Conservation (phyloP, 2,113 vertebrate species). For the Spermophilus dauricus region DNA sequence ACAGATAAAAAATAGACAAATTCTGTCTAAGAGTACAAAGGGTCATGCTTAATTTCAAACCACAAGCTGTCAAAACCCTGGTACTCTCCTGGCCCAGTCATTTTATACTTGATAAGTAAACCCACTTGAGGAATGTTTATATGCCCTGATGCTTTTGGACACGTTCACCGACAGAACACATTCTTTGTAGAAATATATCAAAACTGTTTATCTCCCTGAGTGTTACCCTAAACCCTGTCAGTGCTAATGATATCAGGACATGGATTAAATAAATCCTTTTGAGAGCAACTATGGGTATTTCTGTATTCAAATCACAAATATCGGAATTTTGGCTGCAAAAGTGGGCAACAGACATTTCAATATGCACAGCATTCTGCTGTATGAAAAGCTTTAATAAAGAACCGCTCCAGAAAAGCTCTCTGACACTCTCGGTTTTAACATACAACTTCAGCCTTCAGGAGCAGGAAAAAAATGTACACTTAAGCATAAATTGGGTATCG, state of each 20-base stretch:
- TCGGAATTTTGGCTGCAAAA: conserved; percentile 60
- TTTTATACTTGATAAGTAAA: conserved; percentile 85
- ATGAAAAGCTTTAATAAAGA: conserved; percentile 34
- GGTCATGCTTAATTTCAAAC: conserved; percentile 82
- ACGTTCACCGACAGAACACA: conserved; percentile 86
- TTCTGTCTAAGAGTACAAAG: conserved; percentile 72
- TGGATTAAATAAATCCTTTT: conserved; percentile 84
- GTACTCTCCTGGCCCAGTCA: conserved; percentile 78
- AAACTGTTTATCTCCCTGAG: conserved; percentile 85
- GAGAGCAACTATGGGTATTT: conserved; percentile 79
- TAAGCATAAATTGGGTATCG: neutral
- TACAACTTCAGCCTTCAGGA: neutral
- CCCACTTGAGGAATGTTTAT: conserved; percentile 84
- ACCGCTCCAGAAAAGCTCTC: neutral
- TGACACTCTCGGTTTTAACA: neutral
- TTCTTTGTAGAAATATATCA: conserved; percentile 88
- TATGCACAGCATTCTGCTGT: neutral
- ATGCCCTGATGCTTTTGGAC: conserved; percentile 82
- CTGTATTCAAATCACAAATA: conserved; percentile 82
- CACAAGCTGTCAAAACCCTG: conserved; percentile 82
- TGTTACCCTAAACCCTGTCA: conserved; percentile 87
- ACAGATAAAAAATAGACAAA: conserved; percentile 78
- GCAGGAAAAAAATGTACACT: neutral
- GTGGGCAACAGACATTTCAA: neutral
- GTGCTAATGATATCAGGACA: conserved; percentile 86